phyloP scores from a whole-genome alignment of 2,888 invertebrate species.

The Uloborus plumipes region DNA sequence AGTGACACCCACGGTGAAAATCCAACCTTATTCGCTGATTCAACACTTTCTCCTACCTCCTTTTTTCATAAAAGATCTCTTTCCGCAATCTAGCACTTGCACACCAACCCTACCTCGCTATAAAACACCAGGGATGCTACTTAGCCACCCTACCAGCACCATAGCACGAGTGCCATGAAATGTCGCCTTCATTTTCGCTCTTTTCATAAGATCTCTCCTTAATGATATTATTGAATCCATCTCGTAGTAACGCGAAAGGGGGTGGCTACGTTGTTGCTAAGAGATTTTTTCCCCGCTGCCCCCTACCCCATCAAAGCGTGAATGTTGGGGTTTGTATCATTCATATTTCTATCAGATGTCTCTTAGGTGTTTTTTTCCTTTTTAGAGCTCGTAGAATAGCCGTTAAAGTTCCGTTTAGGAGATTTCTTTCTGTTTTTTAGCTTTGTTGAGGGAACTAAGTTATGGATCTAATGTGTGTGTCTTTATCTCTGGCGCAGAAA shows the following conservation, averaged over 20 bases:
- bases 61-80: slow-evolving; percentile 47
- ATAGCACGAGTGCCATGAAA: slow-evolving; percentile 14
- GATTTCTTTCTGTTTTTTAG: background rate
- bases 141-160: slow-evolving; percentile 22
- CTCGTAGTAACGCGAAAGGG: slow-evolving; percentile 41
- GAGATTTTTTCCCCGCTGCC: slow-evolving; percentile 3
- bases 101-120: slow-evolving; percentile 23
- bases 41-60: slow-evolving; percentile 5
- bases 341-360: slow-evolving; percentile 53
- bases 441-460: background rate
- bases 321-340: slow-evolving; percentile 47
- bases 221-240: slow-evolving; percentile 57
- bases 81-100: slow-evolving; percentile 37
- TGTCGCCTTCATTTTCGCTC: slow-evolving; percentile 50
- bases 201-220: slow-evolving; percentile 30
- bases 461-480: slow-evolving; percentile 1
- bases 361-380: slow-evolving; percentile 10
- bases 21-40: no score
- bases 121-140: slow-evolving; percentile 56
- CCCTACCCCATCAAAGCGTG: slow-evolving; percentile 9
- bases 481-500: no score
- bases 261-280: slow-evolving; percentile 6
- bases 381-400: slow-evolving; percentile 38
- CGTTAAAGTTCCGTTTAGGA: slow-evolving; percentile 55
- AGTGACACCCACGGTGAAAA: no score